Base-by-base conservation (phyloP, 2,113 vertebrate species). In the Balaeniceps rex region DNA sequence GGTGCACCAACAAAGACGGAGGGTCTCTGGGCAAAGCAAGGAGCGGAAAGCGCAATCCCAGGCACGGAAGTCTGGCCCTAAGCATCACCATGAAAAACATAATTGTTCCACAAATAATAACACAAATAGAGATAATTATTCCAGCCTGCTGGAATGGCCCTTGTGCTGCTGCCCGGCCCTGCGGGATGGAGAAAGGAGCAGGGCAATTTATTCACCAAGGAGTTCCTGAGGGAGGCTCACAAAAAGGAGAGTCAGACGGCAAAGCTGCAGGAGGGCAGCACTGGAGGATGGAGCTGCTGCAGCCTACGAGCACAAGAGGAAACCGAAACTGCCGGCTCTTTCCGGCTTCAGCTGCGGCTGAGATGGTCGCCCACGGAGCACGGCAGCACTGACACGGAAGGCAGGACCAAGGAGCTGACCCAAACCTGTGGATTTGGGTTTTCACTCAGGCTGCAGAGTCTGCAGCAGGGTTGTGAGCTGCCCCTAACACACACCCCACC, bases 341-440 rank as follows among this genome's bases (percentile, higher is more conserved):
- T 64, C 49, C 7, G 4, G 44, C 77, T 69, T 51, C 74, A 46
- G n/a, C 70, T 21, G 26, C 4, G 3, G 21, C 79, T n/a, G 80
- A 74, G 51, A 24, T 6, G 22, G 47, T 70, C 0, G 0, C 34
- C 61, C 70, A 58, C 0, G 0, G 36, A 78, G 65, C 34, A 34
- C 0, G 0, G 16, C 46, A 60, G 81, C n/a, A 5, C 44, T 47
- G 55, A 25, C 16, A 21, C 0, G 1, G 38, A 25, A 65, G 68
- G 11, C 75, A 82, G 57, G 38, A 91, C 24, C 12, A 19, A 90
- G 16, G 49, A 24, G 9, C 52, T 81, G 49, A 57, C 38, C 36
- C 36, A 64, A 46, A 66, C 16, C 9, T 14, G 6, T 38, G 29
- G 68, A 7, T 77, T 12, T 70, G 40, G 14, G 16, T 23, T 93